Evolutionary conservation across 2,797 vertebrate species (phyloP).

Genomic region (Luscinia luscinia): DNA sequence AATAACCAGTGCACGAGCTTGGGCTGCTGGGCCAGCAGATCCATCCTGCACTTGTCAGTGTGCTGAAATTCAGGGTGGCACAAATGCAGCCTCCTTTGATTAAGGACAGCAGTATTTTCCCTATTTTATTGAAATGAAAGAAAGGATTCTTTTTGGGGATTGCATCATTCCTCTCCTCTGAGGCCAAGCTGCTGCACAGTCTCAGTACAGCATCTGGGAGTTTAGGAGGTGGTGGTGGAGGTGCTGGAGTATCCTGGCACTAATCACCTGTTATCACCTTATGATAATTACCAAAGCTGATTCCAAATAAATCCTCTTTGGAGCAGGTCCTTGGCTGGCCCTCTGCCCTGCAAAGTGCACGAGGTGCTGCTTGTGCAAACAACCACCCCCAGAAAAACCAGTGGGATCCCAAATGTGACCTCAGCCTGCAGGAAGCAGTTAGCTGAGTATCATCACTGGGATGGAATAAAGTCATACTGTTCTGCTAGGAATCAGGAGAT

Average conservation of each 20-base stretch:
- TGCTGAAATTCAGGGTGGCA: neutral
- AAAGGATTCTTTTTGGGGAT: neutral
- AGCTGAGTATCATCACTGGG: neutral
- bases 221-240: neutral
- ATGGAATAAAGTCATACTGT: neutral
- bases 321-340: conserved; percentile 27
- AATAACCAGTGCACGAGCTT: neutral
- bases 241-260: neutral
- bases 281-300: conserved; percentile 22
- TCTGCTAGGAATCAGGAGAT: neutral
- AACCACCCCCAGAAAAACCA: neutral
- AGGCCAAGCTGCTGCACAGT: neutral
- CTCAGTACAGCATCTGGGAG: neutral
- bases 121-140: neutral
- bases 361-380: neutral
- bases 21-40: conserved; percentile 34
- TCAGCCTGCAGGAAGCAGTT: neutral
- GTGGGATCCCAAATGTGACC: neutral
- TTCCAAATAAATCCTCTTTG: conserved; percentile 26
- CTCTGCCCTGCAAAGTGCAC: neutral
- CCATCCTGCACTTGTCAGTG: neutral
- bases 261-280: conserved; percentile 22
- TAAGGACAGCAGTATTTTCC: neutral
- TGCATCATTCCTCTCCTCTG: neutral
- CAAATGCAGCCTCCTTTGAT: neutral